phyloP scores from a whole-genome alignment of 2,797 vertebrate genomes.

The Aeoliscus strigatus region DNA sequence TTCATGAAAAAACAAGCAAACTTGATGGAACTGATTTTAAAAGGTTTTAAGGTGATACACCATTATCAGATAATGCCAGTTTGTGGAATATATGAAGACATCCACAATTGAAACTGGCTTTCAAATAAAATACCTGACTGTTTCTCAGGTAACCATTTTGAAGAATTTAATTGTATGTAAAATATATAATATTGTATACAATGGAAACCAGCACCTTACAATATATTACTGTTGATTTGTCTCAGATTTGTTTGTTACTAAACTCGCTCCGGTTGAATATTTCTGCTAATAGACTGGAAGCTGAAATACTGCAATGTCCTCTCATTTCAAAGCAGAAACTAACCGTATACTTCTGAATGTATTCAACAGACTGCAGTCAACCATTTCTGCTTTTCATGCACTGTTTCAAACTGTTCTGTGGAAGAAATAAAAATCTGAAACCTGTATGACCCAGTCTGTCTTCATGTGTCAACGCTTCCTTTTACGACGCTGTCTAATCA shows the following conservation, averaged over 20 bases:
- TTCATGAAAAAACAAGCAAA: too few species aligned
- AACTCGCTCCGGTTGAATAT: too few species aligned
- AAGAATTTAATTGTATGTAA: too few species aligned
- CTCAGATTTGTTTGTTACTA: too few species aligned
- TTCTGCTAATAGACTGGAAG: conserved; percentile 16
- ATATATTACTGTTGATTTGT: background rate
- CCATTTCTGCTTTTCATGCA: conserved; percentile 19
- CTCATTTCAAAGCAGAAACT: conserved; percentile 26
- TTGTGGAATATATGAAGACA: too few species aligned
- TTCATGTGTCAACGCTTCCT: background rate
- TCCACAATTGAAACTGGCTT: too few species aligned
- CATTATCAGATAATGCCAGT: too few species aligned
- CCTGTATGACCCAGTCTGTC: background rate
- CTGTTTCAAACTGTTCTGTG: conserved; percentile 8
- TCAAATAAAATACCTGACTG: too few species aligned
- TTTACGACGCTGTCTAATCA: conserved; percentile 2
- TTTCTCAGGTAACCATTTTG: too few species aligned
- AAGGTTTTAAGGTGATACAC: too few species aligned
- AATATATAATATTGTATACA: conserved; percentile 1
- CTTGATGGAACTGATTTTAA: too few species aligned
- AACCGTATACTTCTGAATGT: conserved; percentile 19
- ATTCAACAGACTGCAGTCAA: conserved; percentile 44
- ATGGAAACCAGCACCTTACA: background rate
- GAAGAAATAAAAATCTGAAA: conserved; percentile 31
- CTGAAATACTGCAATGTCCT: conserved; percentile 1